Evolutionary conservation across 2,113 vertebrate species (phyloP).

Genomic region (Solea solea): DNA sequence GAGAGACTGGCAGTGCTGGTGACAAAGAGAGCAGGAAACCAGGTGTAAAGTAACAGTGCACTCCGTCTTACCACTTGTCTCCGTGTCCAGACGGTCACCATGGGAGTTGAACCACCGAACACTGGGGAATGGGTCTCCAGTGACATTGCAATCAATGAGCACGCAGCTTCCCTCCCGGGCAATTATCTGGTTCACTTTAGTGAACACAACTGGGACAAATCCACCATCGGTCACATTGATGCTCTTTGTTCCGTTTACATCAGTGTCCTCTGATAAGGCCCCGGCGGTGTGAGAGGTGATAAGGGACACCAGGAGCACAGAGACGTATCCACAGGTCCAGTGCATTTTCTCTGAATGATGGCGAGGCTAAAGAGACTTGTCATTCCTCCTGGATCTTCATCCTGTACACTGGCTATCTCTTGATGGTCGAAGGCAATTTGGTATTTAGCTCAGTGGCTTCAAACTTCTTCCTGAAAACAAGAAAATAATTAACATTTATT

Average conservation of each 20-base stretch:
- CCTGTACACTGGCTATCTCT: slow-evolving; percentile 68
- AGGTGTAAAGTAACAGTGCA: slow-evolving; percentile 30
- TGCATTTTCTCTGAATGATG: slow-evolving; percentile 73
- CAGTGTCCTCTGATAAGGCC: slow-evolving; percentile 69
- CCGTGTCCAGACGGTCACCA: slow-evolving; percentile 83
- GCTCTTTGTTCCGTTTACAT: slow-evolving; percentile 79
- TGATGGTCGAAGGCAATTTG: slow-evolving; percentile 33
- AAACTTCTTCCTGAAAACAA: slow-evolving; percentile 64
- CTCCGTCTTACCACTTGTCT: slow-evolving; percentile 66
- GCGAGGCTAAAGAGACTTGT: slow-evolving; percentile 39
- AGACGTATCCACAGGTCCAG: slow-evolving; percentile 26
- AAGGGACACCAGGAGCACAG: slow-evolving; percentile 57
- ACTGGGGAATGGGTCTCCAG: slow-evolving; percentile 86
- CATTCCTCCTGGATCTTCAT: slow-evolving; percentile 70
- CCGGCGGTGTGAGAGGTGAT: slow-evolving; percentile 56
- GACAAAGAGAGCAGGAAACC: slow-evolving; percentile 10
- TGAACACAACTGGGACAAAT: slow-evolving; percentile 82
- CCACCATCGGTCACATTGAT: slow-evolving; percentile 68
- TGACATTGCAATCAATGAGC: slow-evolving; percentile 93
- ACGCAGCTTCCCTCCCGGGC: slow-evolving; percentile 92
- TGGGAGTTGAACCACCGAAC: slow-evolving; percentile 95
- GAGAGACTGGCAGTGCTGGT: background rate
- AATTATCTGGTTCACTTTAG: slow-evolving; percentile 88
- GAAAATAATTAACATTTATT: slow-evolving; percentile 1
- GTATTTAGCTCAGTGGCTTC: slow-evolving; percentile 27